phyloP scores from a whole-genome alignment of 2,113 vertebrate genomes.

The Etia nguti region DNA sequence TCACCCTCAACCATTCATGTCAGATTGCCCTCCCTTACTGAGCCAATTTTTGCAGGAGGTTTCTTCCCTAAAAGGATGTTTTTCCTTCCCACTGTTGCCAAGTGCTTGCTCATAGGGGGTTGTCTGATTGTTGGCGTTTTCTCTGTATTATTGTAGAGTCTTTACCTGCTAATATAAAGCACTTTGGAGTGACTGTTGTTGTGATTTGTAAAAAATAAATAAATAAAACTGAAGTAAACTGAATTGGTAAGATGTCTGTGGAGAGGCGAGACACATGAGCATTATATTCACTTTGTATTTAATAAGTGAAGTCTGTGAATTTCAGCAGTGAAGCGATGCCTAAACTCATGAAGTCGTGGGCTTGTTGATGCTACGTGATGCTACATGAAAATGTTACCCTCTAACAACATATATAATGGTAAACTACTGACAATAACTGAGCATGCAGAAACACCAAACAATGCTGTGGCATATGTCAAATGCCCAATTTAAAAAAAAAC shows the following conservation, averaged over 20 bases:
- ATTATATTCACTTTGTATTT: background rate
- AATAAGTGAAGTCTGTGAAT: background rate
- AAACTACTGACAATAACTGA: background rate
- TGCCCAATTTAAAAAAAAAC: background rate
- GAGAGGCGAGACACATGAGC: background rate
- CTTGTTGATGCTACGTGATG: background rate
- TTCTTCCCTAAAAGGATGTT: background rate
- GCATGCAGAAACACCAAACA: background rate
- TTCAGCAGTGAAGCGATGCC: background rate
- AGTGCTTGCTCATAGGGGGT: background rate
- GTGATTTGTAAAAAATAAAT: background rate
- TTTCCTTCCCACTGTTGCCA: rapidly evolving
- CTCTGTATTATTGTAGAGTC: background rate
- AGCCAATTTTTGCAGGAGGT: background rate
- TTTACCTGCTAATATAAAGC: rapidly evolving
- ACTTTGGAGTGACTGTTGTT: background rate
- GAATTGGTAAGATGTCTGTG: background rate
- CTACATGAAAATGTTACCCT: background rate
- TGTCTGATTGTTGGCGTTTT: rapidly evolving
- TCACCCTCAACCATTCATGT: background rate
- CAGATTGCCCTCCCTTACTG: rapidly evolving
- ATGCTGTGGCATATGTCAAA: background rate
- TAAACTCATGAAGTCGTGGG: background rate
- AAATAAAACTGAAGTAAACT: background rate
- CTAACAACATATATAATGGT: background rate